These are phyloP conservation scores for Meriones psammophilus DNA, from an alignment of 2,797 vertebrate species.

Conservation along the genomic window DNA sequence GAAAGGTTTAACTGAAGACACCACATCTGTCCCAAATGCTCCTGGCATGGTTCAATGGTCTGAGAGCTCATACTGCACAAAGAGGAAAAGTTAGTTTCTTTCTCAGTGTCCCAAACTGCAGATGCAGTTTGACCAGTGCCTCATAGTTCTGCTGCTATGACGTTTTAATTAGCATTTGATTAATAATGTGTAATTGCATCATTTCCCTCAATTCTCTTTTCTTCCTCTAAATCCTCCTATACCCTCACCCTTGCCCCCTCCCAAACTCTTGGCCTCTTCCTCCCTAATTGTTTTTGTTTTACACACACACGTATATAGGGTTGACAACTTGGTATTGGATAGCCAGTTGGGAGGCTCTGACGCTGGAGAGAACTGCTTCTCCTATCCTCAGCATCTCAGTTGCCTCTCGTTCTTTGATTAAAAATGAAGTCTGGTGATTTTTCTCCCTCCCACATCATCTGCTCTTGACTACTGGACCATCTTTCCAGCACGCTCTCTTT, in stretches of 20 bases:
- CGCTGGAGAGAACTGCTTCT: not conserved
- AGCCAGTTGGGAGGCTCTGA: not conserved
- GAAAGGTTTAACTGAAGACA: not conserved
- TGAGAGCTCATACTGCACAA: not conserved
- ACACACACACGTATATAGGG: not conserved
- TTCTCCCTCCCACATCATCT: not conserved
- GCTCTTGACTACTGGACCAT: not conserved
- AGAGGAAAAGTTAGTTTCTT: not conserved
- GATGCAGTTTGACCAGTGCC: not conserved
- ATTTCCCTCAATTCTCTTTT: not conserved
- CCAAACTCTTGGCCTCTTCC: not conserved
- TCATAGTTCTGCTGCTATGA: not conserved
- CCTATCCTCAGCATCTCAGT: not conserved
- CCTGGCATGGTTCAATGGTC: not conserved
- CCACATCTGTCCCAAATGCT: not conserved
- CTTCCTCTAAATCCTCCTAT: not conserved
- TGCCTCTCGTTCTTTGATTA: not conserved
- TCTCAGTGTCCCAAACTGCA: not conserved
- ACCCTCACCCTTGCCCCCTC: not conserved
- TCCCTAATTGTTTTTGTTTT: not conserved
- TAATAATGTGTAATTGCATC: not conserved
- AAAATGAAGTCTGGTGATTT: not conserved
- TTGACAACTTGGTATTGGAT: too few species aligned
- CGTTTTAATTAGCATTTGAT: not conserved
- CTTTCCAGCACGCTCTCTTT: not conserved